Conservation (phyloP, 2,888 invertebrate species). For the Patella ulyssiponensis region DNA sequence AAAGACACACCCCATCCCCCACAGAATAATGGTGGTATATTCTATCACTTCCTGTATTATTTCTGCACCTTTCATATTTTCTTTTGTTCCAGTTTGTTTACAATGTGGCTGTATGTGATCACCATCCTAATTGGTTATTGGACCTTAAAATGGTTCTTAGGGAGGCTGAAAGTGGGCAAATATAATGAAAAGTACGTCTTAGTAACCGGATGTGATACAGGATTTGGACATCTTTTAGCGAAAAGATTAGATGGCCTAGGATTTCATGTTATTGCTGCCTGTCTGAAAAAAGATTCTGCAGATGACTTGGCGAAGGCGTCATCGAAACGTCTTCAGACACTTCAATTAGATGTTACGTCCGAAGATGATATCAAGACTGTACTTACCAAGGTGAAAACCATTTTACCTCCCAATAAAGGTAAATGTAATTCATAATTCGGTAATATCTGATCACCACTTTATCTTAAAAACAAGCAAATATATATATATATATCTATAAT, state of each 20-base stretch:
- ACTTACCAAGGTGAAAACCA: conserved; percentile 22
- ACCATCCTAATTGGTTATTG: no score
- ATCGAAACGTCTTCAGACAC: conserved; percentile 32
- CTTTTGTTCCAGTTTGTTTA: no score
- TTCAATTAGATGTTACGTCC: conserved; percentile 36
- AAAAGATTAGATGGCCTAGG: conserved; percentile 48
- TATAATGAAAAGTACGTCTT: conserved; percentile 48
- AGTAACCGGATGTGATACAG: conserved; percentile 64
- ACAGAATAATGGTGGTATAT: no score
- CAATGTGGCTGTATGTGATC: no score
- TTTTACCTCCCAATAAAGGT: background rate
- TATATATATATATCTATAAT: no score
- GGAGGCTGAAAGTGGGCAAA: background rate
- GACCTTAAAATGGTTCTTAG: no score
- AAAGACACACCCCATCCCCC: no score
- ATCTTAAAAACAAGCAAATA: no score
- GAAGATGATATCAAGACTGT: conserved; percentile 34
- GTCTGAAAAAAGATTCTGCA: conserved; percentile 45
- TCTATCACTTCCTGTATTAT: no score
- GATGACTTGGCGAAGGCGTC: conserved; percentile 33
- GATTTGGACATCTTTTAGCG: conserved; percentile 56
- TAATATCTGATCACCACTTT: no score
- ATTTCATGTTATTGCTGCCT: conserved; percentile 53
- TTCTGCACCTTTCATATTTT: no score
- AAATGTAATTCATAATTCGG: no score